phyloP scores from a whole-genome alignment of 2,888 invertebrate genomes.

The Tricholauxania praeusta region DNA sequence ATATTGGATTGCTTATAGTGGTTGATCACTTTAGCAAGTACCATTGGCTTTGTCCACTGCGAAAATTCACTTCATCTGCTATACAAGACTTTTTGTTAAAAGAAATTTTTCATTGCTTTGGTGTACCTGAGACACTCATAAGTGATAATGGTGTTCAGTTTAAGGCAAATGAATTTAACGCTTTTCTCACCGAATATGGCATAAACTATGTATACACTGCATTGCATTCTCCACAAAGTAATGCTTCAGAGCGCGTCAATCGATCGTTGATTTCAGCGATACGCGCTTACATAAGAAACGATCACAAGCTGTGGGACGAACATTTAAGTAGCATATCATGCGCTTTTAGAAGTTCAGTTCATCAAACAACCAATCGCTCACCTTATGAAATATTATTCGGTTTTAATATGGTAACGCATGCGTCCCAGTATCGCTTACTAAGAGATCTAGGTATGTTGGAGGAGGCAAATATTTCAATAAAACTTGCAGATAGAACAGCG shows the following conservation, averaged over 20 bases:
- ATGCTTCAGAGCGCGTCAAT: conserved; percentile 57
- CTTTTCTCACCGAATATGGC: conserved; percentile 37
- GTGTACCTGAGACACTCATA: conserved; percentile 47
- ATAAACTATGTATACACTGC: conserved; percentile 44
- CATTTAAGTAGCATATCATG: conserved; percentile 28
- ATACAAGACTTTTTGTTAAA: conserved; percentile 31
- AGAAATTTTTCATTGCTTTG: conserved; percentile 49
- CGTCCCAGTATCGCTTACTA: conserved; percentile 22
- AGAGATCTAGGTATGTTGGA: conserved; percentile 18
- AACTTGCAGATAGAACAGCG: not conserved
- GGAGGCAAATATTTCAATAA: not conserved
- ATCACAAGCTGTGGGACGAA: conserved; percentile 35
- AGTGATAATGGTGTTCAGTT: conserved; percentile 53
- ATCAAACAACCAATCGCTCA: conserved; percentile 24
- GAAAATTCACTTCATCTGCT: conserved; percentile 11
- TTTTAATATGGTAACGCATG: conserved; percentile 35
- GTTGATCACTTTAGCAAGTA: conserved; percentile 39
- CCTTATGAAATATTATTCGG: conserved; percentile 35
- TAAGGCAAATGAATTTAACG: conserved; percentile 36
- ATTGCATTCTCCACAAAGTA: conserved; percentile 56
- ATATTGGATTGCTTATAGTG: conserved; percentile 34
- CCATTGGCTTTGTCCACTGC: conserved; percentile 34
- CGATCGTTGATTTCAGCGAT: conserved; percentile 54
- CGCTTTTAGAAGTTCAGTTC: conserved; percentile 33
- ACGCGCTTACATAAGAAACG: conserved; percentile 31